Evolutionary conservation across 2,797 vertebrate genomes (phyloP), one percentile per base, ranked within the genome.

Genomic region (Tympanoctomys barrerae): DNA sequence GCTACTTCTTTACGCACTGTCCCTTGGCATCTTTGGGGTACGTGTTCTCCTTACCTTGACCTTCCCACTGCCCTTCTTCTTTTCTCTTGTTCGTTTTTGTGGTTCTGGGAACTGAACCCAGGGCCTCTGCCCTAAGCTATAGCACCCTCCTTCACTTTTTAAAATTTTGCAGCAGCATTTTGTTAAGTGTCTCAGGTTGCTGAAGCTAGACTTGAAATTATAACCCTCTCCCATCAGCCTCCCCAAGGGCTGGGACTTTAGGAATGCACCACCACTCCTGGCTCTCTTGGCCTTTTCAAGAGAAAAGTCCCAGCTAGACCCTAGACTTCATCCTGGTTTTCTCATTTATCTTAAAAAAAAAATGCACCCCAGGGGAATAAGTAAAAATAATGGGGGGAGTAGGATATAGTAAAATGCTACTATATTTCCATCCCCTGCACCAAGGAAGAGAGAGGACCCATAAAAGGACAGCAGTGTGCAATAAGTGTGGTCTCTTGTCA

Each of bases 331-430:
- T 82, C 82, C 7, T 85, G 6, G 46, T 83, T 52, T 79, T 33
- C 59, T 70, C 33, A 62, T 82, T 64, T 81, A 26, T 85, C 61
- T 54, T 39, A 42, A 42, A 42, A 39, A 39, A 57, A 61, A 93
- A 94, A 96, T 75, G n/a, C 7, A 52, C 21, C 68, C 33, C 21
- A 93, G 71, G 14, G 13, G 28, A 89, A 49, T 90, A 85, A 77
- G 10, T 66, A 1, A 49, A n/a, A 57, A 80, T 81, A 49, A 68
- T 19, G 31, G 8, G 11, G 36, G 28, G 33, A 7, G 52, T 16
- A 3, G 13, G 33, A 52, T 46, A 12, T 28, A 62, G 57, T 11
- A 28, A 68, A 49, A 26, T 59, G 18, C 13, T 64, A 31, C 26
- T 49, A 10, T 52, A 52, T 79, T 6, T 86, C 33, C 12, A 31